Evolutionary conservation across 2,888 invertebrate genomes (phyloP).

Genomic region (Vannuccia rotundouncinata): DNA sequence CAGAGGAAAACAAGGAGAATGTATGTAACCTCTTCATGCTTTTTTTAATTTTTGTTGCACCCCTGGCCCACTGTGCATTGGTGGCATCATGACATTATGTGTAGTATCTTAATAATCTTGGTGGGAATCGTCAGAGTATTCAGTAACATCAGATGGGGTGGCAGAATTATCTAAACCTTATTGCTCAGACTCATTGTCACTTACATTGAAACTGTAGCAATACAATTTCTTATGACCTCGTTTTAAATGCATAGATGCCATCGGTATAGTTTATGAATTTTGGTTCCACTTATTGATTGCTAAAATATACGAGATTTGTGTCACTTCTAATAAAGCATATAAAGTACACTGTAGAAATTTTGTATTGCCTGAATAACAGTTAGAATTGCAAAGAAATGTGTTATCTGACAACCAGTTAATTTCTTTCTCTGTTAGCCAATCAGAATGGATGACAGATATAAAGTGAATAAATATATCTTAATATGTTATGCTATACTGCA

Average conservation of each 20-base stretch:
- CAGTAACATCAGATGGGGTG: conserved; percentile 6
- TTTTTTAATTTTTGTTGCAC: too few relatives aligned
- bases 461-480: background rate
- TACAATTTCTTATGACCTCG: background rate
- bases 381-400: background rate
- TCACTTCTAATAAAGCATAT: background rate
- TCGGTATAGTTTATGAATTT: background rate
- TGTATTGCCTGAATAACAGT: background rate
- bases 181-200: background rate
- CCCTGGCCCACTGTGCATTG: too few relatives aligned
- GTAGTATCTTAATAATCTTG: background rate
- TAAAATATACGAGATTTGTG: background rate
- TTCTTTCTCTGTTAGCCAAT: background rate
- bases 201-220: background rate
- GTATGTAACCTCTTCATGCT: too few relatives aligned
- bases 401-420: background rate
- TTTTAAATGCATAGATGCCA: background rate
- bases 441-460: background rate
- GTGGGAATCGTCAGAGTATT: conserved; percentile 14
- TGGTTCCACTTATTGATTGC: background rate
- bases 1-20: too few relatives aligned
- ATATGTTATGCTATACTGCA: background rate
- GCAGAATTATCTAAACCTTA: background rate
- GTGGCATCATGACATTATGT: background rate
- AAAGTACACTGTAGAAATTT: background rate